phyloP scores from a whole-genome alignment of 1,140 invertebrate species.

The Drosophila pseudoobscura region DNA sequence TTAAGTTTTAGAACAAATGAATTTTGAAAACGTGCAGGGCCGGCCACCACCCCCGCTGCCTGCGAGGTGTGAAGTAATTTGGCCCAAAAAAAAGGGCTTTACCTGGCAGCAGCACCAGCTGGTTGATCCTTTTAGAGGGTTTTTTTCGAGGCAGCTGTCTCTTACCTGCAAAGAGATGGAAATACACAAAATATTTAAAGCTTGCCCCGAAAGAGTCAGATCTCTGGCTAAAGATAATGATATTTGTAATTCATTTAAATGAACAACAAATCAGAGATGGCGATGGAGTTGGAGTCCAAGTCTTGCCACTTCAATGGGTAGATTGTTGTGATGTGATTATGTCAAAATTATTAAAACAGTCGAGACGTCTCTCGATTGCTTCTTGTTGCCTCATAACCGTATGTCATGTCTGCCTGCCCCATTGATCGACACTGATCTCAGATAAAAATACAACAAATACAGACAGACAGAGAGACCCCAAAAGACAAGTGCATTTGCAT shows the following conservation, averaged over 20 bases:
- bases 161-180: conserved; percentile 20
- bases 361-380: conserved; percentile 8
- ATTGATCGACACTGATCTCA: conserved; percentile 78
- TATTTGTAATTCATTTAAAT: conserved; percentile 80
- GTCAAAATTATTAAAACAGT: conserved; percentile 82
- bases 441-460: conserved; percentile 45
- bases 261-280: conserved; percentile 71
- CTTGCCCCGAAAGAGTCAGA: conserved; percentile 28
- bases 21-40: conserved; percentile 68
- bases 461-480: conserved; percentile 40
- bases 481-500: conserved; percentile 80
- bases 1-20: conserved; percentile 82
- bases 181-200: conserved; percentile 21
- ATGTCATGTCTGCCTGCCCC: conserved; percentile 49
- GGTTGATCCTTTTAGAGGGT: conserved; percentile 5
- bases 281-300: conserved; percentile 26
- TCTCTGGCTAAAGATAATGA: conserved; percentile 71
- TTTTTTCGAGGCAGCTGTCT: conserved; percentile 61
- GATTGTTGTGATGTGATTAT: conserved; percentile 80
- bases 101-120: conserved; percentile 47
- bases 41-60: background rate
- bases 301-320: conserved; percentile 34
- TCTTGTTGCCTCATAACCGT: conserved; percentile 19
- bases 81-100: conserved; percentile 29
- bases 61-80: conserved; percentile 70